A percentile compares a stretch with the other conserved stretches of the same genome.
Conservation (phyloP, 1,140 invertebrate species). For the Listronotus oregonensis region DNA sequence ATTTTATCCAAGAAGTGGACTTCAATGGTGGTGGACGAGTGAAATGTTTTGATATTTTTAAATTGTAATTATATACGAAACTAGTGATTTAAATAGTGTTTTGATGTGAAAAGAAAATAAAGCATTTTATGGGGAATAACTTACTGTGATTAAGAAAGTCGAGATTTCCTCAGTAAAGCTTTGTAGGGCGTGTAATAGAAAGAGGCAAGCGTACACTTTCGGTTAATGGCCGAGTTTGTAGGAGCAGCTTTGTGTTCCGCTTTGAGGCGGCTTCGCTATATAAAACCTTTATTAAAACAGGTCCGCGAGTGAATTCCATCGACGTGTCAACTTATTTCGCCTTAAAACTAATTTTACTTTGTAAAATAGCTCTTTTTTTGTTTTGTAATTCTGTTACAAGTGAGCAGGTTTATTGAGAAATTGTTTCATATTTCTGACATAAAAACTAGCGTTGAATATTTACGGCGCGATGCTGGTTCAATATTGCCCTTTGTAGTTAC, state of each 20-base stretch:
- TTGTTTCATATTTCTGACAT: slow-evolving; percentile 23
- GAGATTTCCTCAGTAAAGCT: slow-evolving; percentile 18
- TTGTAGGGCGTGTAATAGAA: slow-evolving; percentile 44
- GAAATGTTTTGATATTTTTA: slow-evolving; percentile 46
- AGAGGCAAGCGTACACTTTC: slow-evolving; percentile 39
- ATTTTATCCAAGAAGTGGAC: slow-evolving; percentile 34
- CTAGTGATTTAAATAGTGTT: slow-evolving; percentile 15
- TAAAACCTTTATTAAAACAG: slow-evolving; percentile 16
- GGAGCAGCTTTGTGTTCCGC: slow-evolving; percentile 23
- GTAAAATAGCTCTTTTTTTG: not conserved
- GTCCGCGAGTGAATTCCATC: slow-evolving; percentile 6
- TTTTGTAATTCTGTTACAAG: slow-evolving; percentile 1
- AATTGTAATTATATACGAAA: slow-evolving; percentile 31
- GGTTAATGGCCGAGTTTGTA: slow-evolving; percentile 30
- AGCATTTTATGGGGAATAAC: not conserved
- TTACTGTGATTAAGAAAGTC: not conserved
- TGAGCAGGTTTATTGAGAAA: slow-evolving; percentile 11
- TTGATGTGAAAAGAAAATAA: slow-evolving; percentile 1
- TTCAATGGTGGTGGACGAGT: slow-evolving; percentile 44
- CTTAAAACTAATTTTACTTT: slow-evolving; percentile 3
- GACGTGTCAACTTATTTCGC: slow-evolving; percentile 27
- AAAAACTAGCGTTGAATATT: slow-evolving; percentile 12
- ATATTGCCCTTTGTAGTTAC: slow-evolving; percentile 12
- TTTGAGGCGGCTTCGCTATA: slow-evolving; percentile 16
- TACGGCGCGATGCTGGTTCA: not conserved